Conservation (phyloP, 1,140 invertebrate genomes). For the Calycopis cecrops region DNA sequence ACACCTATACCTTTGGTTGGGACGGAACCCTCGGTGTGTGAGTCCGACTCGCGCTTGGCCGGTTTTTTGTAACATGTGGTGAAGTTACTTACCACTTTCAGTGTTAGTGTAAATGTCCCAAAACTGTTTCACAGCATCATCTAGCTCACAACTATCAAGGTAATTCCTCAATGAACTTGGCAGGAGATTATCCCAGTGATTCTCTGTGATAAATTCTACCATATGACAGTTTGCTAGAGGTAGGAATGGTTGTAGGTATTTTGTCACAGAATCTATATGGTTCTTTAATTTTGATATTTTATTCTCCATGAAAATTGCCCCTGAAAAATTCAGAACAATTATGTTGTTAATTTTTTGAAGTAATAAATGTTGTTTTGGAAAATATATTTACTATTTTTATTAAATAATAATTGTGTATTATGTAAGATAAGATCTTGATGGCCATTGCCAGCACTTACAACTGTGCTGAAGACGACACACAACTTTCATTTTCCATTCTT, state of each 20-base stretch:
- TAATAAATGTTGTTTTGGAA: no score
- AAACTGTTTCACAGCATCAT: conserved; percentile 59
- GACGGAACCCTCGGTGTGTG: no score
- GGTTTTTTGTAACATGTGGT: not conserved
- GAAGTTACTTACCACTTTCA: conserved; percentile 23
- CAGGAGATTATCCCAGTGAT: conserved; percentile 79
- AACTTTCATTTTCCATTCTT: no score
- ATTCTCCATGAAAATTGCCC: conserved; percentile 35
- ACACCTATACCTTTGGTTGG: no score
- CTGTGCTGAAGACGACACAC: no score
- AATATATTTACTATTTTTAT: no score
- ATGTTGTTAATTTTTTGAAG: no score
- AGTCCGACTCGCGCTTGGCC: no score
- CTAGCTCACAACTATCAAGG: conserved; percentile 59
- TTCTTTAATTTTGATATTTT: conserved; percentile 41
- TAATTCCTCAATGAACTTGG: conserved; percentile 75
- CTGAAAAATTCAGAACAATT: no score
- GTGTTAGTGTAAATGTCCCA: conserved; percentile 45
- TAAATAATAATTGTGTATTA: no score
- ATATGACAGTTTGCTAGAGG: conserved; percentile 85
- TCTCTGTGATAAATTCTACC: conserved; percentile 86
- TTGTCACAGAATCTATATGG: conserved; percentile 74
- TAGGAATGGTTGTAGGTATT: conserved; percentile 77
- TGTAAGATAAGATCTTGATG: no score
- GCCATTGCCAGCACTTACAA: no score